phyloP scores from a whole-genome alignment of 2,113 vertebrate genomes.

The Saimiri boliviensis region DNA sequence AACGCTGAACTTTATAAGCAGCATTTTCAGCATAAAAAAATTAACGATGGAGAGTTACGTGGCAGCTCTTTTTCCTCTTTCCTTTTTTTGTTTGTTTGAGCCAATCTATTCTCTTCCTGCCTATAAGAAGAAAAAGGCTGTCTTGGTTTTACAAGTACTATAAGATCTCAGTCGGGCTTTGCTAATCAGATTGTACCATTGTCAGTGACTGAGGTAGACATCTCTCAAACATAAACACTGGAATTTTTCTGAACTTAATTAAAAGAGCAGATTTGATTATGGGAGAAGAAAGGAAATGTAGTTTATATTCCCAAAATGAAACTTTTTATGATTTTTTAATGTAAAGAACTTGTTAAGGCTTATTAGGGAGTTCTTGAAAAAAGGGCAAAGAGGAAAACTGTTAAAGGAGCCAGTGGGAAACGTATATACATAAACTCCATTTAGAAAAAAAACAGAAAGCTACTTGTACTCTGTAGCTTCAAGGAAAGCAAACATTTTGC shows the following conservation, averaged over 20 bases:
- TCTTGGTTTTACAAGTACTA: neutral
- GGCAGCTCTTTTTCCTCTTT: neutral
- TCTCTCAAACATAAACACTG: neutral
- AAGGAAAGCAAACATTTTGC: slow-evolving; percentile 67
- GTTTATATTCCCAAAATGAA: slow-evolving; percentile 41
- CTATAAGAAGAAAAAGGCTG: neutral
- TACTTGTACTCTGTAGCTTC: slow-evolving; percentile 61
- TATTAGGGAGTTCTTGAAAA: slow-evolving; percentile 25
- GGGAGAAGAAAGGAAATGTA: neutral
- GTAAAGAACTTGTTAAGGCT: slow-evolving; percentile 45
- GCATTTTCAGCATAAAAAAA: neutral
- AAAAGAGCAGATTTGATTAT: neutral
- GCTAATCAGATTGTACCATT: neutral
- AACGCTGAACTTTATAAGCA: neutral
- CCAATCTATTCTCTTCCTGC: neutral
- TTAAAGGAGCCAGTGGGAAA: slow-evolving; percentile 45
- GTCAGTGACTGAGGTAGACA: neutral
- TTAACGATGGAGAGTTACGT: neutral
- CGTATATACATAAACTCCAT: slow-evolving; percentile 49
- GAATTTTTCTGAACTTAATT: neutral
- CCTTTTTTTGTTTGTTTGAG: neutral
- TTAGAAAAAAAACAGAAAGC: slow-evolving; percentile 74
- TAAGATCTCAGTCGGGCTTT: neutral
- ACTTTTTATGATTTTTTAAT: neutral
- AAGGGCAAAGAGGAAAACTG: neutral